Percentiles rank a stretch among this genome's conserved stretches.
These are phyloP conservation scores for Cisticola juncidis DNA, from an alignment of 2,113 vertebrate genomes.

Conservation along the genomic window DNA sequence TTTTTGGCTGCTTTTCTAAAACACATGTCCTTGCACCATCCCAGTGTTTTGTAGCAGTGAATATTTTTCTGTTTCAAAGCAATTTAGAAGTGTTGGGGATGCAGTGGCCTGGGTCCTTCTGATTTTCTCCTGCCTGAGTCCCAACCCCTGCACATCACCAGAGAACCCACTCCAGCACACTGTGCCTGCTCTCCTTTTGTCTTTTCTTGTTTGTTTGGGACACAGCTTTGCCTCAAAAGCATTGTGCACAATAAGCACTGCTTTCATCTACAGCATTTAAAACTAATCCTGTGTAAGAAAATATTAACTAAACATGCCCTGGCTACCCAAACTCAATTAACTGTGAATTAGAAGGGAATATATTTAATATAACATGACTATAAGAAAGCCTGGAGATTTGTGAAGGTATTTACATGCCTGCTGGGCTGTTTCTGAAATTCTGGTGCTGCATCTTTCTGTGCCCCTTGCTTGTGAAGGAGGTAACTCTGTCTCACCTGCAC, in stretches of 20 bases:
- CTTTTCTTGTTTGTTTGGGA: background rate
- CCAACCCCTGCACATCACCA: background rate
- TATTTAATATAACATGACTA: background rate
- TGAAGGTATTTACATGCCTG: background rate
- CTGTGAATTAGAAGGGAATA: background rate
- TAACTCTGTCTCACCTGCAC: background rate
- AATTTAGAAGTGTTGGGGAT: background rate
- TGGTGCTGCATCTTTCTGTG: background rate
- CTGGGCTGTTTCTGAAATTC: background rate
- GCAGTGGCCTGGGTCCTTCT: background rate
- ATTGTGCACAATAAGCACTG: background rate
- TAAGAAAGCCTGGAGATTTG: background rate
- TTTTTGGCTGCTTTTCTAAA: background rate
- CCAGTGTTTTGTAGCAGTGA: background rate
- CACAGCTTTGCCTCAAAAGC: background rate
- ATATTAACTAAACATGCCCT: background rate
- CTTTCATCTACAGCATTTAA: background rate
- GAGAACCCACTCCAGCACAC: background rate
- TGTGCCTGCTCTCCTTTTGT: background rate
- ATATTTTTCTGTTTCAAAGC: background rate
- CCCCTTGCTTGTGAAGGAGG: background rate
- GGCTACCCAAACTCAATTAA: background rate
- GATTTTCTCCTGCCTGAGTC: background rate
- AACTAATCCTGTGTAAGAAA: background rate
- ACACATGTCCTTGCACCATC: background rate